Conservation (phyloP, 1,140 invertebrate genomes). For the Drosophila orosa region DNA sequence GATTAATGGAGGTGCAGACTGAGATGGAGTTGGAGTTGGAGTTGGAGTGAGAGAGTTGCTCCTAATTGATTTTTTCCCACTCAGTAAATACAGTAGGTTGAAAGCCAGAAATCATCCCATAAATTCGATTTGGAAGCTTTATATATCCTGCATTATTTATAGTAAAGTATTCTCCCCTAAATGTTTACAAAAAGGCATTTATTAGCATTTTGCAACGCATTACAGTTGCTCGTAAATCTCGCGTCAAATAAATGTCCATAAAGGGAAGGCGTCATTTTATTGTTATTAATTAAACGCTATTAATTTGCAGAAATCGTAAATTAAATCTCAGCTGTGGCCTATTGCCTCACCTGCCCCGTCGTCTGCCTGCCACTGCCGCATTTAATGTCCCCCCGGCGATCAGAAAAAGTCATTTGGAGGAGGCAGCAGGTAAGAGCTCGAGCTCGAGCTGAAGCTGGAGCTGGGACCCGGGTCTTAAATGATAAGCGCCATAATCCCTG, state of each 20-base stretch:
- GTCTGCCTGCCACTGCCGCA: conserved; percentile 44
- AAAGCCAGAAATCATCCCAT: conserved; percentile 1
- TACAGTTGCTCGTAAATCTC: conserved; percentile 64
- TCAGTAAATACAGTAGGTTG: neutral
- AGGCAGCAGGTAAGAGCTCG: conserved; percentile 37
- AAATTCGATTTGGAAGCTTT: neutral
- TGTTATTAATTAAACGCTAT: conserved; percentile 83
- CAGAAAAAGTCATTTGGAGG: conserved; percentile 68
- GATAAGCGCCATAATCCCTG: conserved; percentile 83
- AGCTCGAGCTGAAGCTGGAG: conserved; percentile 11
- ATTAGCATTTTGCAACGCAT: conserved; percentile 23
- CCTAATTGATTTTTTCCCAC: conserved; percentile 63
- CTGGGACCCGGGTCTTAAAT: conserved; percentile 64
- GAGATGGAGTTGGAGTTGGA: neutral
- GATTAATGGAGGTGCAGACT: conserved; percentile 28
- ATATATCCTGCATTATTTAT: neutral
- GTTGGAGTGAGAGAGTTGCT: neutral
- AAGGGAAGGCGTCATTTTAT: conserved; percentile 80
- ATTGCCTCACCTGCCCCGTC: conserved; percentile 36
- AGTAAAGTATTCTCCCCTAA: neutral
- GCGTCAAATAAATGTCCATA: conserved; percentile 79
- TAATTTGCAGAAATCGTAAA: conserved; percentile 83
- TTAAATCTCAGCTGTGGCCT: conserved; percentile 69
- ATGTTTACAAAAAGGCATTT: conserved; percentile 13
- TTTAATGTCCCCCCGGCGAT: conserved; percentile 65